These are phyloP conservation scores for Euleptes europaea DNA, from an alignment of 2,113 vertebrate genomes.

Conservation along the genomic window DNA sequence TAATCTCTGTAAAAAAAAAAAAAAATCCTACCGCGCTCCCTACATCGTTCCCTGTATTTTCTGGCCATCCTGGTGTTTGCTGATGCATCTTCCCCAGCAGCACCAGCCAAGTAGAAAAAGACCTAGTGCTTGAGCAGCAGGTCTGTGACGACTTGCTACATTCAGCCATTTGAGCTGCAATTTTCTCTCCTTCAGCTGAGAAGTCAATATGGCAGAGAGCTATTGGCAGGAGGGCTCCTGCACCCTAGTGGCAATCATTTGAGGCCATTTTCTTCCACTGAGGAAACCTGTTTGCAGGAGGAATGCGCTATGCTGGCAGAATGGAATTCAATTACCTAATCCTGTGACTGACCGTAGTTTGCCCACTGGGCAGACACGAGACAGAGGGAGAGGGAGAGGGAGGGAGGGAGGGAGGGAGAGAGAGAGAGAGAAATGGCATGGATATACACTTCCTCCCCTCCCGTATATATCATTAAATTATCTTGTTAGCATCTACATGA, in stretches of 20 bases:
- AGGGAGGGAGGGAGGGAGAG: not conserved
- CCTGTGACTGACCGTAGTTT: not conserved
- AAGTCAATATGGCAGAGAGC: slow-evolving; percentile 45
- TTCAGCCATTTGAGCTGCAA: slow-evolving; percentile 27
- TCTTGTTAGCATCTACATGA: not conserved
- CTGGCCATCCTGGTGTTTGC: not conserved
- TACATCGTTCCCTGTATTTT: not conserved
- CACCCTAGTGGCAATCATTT: slow-evolving; percentile 31
- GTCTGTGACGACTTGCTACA: not conserved
- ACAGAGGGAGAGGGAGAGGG: not conserved
- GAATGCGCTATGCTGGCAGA: slow-evolving; percentile 10
- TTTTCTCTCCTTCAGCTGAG: slow-evolving; percentile 40
- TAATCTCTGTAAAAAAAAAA: not conserved
- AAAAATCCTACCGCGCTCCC: not conserved
- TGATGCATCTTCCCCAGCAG: not conserved
- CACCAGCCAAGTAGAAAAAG: slow-evolving; percentile 35
- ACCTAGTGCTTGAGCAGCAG: slow-evolving; percentile 5
- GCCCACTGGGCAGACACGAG: slow-evolving; percentile 7
- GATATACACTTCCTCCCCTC: not conserved
- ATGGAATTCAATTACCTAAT: slow-evolving; percentile 21
- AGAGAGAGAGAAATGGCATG: not conserved
- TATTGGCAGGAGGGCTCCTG: slow-evolving; percentile 34
- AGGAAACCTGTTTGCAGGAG: slow-evolving; percentile 16
- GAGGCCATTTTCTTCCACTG: slow-evolving; percentile 48
- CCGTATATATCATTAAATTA: not conserved